Conservation (phyloP, 2,797 vertebrate genomes). For the Bradypus variegatus region DNA sequence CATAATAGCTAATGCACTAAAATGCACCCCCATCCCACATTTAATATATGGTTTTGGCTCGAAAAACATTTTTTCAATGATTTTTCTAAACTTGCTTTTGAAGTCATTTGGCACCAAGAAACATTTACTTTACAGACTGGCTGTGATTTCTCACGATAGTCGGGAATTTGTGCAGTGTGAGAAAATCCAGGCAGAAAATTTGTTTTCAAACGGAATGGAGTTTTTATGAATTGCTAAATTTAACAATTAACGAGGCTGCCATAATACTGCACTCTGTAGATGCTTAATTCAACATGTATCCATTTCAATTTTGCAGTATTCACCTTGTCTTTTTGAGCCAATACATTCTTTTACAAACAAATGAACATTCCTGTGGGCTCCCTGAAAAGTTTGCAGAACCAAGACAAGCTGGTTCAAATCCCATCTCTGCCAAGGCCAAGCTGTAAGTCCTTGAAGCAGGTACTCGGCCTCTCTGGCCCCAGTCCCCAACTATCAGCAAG, state of each 20-base stretch:
- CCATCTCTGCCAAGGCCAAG: not conserved
- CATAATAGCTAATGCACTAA: not conserved
- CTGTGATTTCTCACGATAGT: not conserved
- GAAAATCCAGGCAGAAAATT: slow-evolving; percentile 11
- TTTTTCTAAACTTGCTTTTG: not conserved
- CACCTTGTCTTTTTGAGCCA: not conserved
- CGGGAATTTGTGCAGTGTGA: not conserved
- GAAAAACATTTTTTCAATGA: not conserved
- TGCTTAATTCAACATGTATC: not conserved
- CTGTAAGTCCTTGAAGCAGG: not conserved
- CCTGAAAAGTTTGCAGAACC: not conserved
- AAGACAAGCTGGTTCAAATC: accelerated
- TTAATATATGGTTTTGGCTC: not conserved
- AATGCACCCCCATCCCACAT: not conserved
- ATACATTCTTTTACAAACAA: not conserved
- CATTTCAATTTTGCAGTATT: not conserved
- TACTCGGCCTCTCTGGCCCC: not conserved
- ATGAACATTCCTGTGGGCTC: not conserved
- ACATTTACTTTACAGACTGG: not conserved
- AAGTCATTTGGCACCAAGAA: not conserved
- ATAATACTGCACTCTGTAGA: not conserved
- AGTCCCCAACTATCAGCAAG: accelerated
- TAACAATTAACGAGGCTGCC: not conserved
- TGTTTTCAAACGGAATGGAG: not conserved
- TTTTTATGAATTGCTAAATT: not conserved